Evolutionary conservation across 2,888 invertebrate species (phyloP), one percentile per base, ranked within the genome.

Genomic region (Folsomia manolachei): DNA sequence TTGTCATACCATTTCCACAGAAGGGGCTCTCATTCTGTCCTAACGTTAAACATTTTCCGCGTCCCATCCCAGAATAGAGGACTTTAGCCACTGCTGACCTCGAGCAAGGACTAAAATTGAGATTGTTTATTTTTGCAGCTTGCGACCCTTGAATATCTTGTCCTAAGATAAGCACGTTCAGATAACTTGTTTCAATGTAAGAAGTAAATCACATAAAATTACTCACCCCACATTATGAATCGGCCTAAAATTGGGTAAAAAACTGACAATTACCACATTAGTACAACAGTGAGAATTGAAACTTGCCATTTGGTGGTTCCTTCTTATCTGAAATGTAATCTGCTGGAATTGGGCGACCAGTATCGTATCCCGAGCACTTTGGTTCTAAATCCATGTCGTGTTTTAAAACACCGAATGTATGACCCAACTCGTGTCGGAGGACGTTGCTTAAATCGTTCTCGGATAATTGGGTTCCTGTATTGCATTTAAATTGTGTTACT

Each of bases 161-260:
- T 11, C 63, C n/a, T n/a, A n/a, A n/a, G n/a, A n/a, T n/a, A n/a
- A n/a, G n/a, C n/a, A n/a, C n/a, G n/a, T n/a, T n/a, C n/a, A n/a
- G n/a, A n/a, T n/a, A n/a, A n/a, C n/a, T n/a, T n/a, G n/a, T n/a
- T n/a, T n/a, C n/a, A n/a, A n/a, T n/a, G n/a, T n/a, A n/a, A n/a
- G n/a, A n/a, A n/a, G n/a, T n/a, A n/a, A n/a, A n/a, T n/a, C n/a
- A n/a, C n/a, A n/a, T n/a, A n/a, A n/a, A n/a, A n/a, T n/a, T n/a
- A n/a, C n/a, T n/a, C n/a, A n/a, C n/a, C 63, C 63, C 63, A 63
- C 63, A 63, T 63, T 19, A 63, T 63, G 25, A 63, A 63, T 63
- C 63, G 24, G n/a, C 60, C 60, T 60, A 9, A 7, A 39, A 9
- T 39, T 39, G 4, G n/a, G n/a, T n/a, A n/a, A n/a, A n/a, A n/a